Percentiles rank a stretch among this genome's conserved stretches.
These are phyloP conservation scores for Bombylius discolor DNA, from an alignment of 2,888 invertebrate species.

Conservation along the genomic window DNA sequence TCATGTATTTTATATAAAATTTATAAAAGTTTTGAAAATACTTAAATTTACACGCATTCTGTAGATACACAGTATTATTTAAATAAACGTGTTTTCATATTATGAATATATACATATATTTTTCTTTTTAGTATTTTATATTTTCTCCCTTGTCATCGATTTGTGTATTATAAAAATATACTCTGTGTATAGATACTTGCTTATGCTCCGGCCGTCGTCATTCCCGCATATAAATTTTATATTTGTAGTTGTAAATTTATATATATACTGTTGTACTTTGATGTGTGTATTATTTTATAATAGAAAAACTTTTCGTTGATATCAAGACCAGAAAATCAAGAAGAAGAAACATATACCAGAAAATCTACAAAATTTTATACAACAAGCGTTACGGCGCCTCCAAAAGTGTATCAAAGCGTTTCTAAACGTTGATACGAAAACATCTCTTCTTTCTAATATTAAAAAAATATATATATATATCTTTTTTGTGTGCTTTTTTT, in stretches of 20 bases:
- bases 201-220: background rate
- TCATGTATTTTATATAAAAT: too few relatives aligned
- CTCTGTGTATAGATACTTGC: too few relatives aligned
- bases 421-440: conserved; percentile 39
- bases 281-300: background rate
- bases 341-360: background rate
- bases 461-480: background rate
- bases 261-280: background rate
- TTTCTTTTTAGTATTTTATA: too few relatives aligned
- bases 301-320: background rate
- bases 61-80: too few relatives aligned
- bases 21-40: too few relatives aligned
- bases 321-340: background rate
- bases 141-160: too few relatives aligned
- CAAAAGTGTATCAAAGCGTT: conserved; percentile 36
- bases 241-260: background rate
- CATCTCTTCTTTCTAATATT: conserved; percentile 21
- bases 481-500: background rate
- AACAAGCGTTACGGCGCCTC: conserved; percentile 19
- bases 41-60: too few relatives aligned
- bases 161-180: too few relatives aligned
- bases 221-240: background rate
- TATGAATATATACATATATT: too few relatives aligned
- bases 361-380: background rate
- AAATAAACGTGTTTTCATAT: too few relatives aligned